These are phyloP conservation scores for Copsychus sechellarum DNA, from an alignment of 2,113 vertebrate species.

Conservation along the genomic window DNA sequence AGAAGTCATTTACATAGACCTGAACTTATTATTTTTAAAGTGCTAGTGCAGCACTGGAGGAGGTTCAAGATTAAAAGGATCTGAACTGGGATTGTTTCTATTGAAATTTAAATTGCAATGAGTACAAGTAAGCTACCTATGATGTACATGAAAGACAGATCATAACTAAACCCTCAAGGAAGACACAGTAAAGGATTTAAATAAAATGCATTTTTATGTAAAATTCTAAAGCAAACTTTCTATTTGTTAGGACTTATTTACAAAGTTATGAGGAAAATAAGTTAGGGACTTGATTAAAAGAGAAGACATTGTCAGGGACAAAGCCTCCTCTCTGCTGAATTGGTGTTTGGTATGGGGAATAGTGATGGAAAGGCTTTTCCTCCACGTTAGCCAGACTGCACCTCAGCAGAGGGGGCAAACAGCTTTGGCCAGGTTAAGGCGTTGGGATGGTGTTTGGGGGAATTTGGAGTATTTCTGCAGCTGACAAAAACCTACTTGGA, in stretches of 20 bases:
- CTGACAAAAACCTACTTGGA: background rate
- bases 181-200: background rate
- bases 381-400: background rate
- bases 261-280: background rate
- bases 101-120: background rate
- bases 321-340: background rate
- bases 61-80: background rate
- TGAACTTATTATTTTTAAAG: background rate
- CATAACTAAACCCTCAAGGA: background rate
- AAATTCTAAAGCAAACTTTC: background rate
- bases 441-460: background rate
- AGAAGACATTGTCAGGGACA: rapidly evolving
- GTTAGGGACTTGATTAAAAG: background rate
- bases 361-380: background rate
- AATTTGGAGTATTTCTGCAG: background rate
- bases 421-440: background rate
- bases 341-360: background rate
- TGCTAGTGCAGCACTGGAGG: background rate
- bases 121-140: background rate
- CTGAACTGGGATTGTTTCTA: background rate
- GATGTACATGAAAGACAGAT: background rate
- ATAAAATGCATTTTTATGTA: background rate
- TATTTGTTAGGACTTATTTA: background rate
- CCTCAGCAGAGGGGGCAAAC: background rate
- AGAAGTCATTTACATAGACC: background rate